Conservation (phyloP, 2,113 vertebrate genomes). For the Nothobranchius furzeri region DNA sequence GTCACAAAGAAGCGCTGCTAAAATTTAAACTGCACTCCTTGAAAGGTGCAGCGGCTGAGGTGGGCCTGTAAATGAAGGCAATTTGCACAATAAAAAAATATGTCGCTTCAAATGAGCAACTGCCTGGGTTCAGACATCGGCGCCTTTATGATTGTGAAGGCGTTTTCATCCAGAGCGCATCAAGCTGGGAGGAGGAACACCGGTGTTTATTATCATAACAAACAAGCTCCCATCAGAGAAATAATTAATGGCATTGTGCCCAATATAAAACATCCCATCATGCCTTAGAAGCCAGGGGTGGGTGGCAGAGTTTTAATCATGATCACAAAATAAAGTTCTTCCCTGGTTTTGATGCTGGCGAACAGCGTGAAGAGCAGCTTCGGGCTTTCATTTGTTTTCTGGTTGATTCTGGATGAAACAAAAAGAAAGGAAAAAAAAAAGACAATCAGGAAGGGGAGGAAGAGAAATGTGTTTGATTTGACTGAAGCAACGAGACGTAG, state of each 20-base stretch:
- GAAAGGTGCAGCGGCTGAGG: constrained; percentile 59
- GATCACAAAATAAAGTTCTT: constrained; percentile 88
- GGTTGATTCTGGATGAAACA: not conserved
- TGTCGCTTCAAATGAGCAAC: constrained; percentile 23
- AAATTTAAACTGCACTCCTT: constrained; percentile 40
- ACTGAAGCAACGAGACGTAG: not conserved
- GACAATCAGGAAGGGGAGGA: not conserved
- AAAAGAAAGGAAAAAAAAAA: not conserved
- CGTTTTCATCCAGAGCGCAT: constrained; percentile 50
- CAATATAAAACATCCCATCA: constrained; percentile 89
- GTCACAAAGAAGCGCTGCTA: constrained; percentile 48
- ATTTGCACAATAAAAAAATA: constrained; percentile 47
- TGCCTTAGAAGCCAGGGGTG: constrained; percentile 84
- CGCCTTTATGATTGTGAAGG: constrained; percentile 49
- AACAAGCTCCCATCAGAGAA: constrained; percentile 94
- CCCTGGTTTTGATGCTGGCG: constrained; percentile 18
- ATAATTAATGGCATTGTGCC: constrained; percentile 92
- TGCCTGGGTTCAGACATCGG: constrained; percentile 29
- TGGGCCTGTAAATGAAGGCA: constrained; percentile 50
- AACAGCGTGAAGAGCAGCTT: not conserved
- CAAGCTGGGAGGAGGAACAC: constrained; percentile 55
- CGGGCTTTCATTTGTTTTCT: not conserved
- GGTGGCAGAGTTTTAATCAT: constrained; percentile 80
- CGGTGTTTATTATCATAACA: constrained; percentile 83
- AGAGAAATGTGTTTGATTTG: not conserved